Percentiles rank a stretch among this genome's conserved stretches.
These are phyloP conservation scores for Lasioglossum leucozonium DNA, from an alignment of 2,888 invertebrate genomes.

Conservation along the genomic window DNA sequence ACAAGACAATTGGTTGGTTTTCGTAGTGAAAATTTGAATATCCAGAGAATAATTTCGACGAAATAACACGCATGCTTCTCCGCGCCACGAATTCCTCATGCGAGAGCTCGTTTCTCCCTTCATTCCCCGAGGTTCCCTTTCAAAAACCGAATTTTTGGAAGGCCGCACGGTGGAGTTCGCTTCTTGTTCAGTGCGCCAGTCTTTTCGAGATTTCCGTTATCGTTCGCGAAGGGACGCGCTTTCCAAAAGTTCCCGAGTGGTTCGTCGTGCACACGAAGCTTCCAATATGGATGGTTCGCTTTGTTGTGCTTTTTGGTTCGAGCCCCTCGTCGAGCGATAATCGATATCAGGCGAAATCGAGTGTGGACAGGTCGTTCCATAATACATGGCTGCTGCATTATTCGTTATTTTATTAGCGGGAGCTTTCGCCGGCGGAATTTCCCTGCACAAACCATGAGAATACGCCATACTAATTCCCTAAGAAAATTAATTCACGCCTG, in stretches of 20 bases:
- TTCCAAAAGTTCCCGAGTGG: slow-evolving; percentile 15
- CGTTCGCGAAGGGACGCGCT: slow-evolving; percentile 4
- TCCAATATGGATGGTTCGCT: slow-evolving; percentile 8
- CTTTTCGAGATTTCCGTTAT: slow-evolving; percentile 2
- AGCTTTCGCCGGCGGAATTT: no score
- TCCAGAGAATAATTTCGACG: not conserved
- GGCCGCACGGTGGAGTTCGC: not conserved
- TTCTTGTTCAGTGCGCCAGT: not conserved
- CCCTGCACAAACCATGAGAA: no score
- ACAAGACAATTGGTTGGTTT: not conserved
- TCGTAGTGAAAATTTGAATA: not conserved
- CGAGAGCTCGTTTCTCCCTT: not conserved
- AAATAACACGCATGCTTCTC: not conserved
- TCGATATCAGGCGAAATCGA: not conserved
- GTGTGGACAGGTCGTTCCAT: not conserved
- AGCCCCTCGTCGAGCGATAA: slow-evolving; percentile 18
- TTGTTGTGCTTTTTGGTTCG: slow-evolving; percentile 15
- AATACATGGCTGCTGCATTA: not conserved
- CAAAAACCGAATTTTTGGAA: slow-evolving; percentile 2
- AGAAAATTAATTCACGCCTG: no score
- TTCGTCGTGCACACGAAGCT: not conserved
- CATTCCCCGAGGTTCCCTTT: not conserved
- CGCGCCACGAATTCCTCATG: not conserved
- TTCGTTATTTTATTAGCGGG: not conserved
- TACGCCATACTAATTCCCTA: no score